Percentiles rank a stretch among this genome's conserved stretches.
These are phyloP conservation scores for Gracilinanus agilis DNA, from an alignment of 2,113 vertebrate species.

Conservation along the genomic window DNA sequence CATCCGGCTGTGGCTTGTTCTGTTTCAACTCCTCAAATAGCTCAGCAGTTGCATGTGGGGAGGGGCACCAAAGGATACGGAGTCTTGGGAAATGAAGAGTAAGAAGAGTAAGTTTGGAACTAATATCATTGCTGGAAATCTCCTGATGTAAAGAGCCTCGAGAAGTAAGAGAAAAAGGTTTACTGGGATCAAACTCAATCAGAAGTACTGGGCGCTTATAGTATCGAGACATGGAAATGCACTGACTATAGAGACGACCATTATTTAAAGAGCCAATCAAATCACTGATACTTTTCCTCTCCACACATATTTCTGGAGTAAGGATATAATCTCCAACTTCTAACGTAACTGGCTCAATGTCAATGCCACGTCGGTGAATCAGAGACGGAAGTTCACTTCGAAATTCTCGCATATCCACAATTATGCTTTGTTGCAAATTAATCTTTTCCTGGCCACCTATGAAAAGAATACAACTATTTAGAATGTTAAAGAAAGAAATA, in stretches of 20 bases:
- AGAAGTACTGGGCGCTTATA: conserved; percentile 94
- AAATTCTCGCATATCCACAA: conserved; percentile 98
- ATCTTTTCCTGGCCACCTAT: conserved; percentile 93
- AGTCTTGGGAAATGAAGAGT: conserved; percentile 96
- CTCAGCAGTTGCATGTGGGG: conserved; percentile 93
- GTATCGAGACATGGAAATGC: conserved; percentile 94
- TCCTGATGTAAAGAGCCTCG: conserved; percentile 91
- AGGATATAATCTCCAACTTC: conserved; percentile 98
- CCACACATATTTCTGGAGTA: conserved; percentile 94
- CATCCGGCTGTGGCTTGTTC: conserved; percentile 88
- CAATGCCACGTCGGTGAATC: conserved; percentile 94
- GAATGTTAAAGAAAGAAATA: neutral
- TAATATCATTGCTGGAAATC: conserved; percentile 92
- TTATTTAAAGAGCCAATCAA: conserved; percentile 95
- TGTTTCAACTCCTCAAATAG: conserved; percentile 94
- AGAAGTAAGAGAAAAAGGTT: conserved; percentile 92
- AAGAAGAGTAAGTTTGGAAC: conserved; percentile 94
- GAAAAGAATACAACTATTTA: neutral
- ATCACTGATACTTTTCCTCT: conserved; percentile 96
- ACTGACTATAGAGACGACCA: conserved; percentile 94
- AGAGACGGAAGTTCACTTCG: conserved; percentile 95
- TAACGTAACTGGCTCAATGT: conserved; percentile 95
- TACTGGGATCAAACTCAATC: conserved; percentile 95
- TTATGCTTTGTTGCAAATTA: conserved; percentile 86
- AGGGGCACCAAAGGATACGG: conserved; percentile 96